Conservation (phyloP, 2,888 invertebrate genomes). For the Sceliomorpha sp. region DNA sequence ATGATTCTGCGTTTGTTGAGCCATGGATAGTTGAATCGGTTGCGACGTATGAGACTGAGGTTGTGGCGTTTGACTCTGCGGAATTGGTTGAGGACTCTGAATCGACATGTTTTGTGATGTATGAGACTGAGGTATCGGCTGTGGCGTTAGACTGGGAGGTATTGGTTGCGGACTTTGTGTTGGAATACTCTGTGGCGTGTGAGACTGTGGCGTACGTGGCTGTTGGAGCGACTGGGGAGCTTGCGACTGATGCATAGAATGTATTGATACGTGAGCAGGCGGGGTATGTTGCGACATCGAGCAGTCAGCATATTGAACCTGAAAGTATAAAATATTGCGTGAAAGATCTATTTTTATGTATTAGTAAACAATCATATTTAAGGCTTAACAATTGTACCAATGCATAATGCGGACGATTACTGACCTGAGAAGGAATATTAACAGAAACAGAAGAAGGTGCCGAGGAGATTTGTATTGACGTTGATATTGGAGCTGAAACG, state of each 20-base stretch:
- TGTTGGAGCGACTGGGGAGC: slow-evolving; percentile 77
- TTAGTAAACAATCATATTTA: no score
- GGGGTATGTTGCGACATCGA: slow-evolving; percentile 87
- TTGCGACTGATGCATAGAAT: slow-evolving; percentile 78
- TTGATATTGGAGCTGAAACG: slow-evolving; percentile 63
- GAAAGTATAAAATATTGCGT: no score
- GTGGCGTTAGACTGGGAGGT: slow-evolving; percentile 79
- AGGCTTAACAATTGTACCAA: no score
- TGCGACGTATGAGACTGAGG: slow-evolving; percentile 74
- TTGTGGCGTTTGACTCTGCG: slow-evolving; percentile 72
- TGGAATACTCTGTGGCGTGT: slow-evolving; percentile 71
- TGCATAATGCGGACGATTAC: no score
- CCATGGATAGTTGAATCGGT: slow-evolving; percentile 73
- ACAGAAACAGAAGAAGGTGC: slow-evolving; percentile 66
- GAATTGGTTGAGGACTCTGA: slow-evolving; percentile 74
- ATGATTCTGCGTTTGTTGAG: slow-evolving; percentile 73
- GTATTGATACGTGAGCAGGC: slow-evolving; percentile 73
- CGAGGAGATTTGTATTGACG: slow-evolving; percentile 66
- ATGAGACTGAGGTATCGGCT: slow-evolving; percentile 71
- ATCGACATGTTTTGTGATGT: slow-evolving; percentile 74
- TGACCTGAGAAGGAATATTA: slow-evolving; percentile 65
- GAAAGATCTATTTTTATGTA: no score
- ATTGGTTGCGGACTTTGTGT: slow-evolving; percentile 78
- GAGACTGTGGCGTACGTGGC: slow-evolving; percentile 80
- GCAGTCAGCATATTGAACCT: slow-evolving; percentile 84